A percentile compares a stretch with the other conserved stretches of the same genome.
phyloP scores from a whole-genome alignment of 37 sponge, comb jelly and placozoan genomes.

The Cladorhizidae sp. region DNA sequence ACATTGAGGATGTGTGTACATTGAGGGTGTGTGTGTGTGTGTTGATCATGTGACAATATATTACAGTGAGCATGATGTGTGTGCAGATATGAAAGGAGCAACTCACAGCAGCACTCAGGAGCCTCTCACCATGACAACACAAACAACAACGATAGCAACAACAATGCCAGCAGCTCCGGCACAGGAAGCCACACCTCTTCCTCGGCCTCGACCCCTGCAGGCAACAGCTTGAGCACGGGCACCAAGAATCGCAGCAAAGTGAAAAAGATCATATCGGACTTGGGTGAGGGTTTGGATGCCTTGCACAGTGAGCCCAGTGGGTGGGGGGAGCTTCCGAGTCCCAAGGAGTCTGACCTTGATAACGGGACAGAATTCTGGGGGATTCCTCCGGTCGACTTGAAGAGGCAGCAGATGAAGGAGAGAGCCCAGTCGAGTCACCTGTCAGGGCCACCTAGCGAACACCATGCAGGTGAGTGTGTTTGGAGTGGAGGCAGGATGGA shows the following conservation, averaged over 20 bases:
- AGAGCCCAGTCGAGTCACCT: background rate
- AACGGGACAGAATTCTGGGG: constrained; percentile 81
- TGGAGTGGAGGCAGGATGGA: too few relatives aligned
- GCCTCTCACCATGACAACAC: background rate
- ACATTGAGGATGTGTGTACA: too few relatives aligned
- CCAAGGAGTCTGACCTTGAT: constrained; percentile 52
- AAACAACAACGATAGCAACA: background rate
- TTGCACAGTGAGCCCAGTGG: constrained; percentile 69
- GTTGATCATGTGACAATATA: too few relatives aligned
- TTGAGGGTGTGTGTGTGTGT: too few relatives aligned
- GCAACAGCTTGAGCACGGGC: background rate
- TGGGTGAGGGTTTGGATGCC: constrained; percentile 48
- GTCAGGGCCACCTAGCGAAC: background rate
- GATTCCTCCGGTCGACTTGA: constrained; percentile 40
- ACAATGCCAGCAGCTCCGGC: background rate
- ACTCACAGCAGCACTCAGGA: background rate
- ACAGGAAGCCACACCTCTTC: background rate
- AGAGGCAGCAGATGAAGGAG: background rate
- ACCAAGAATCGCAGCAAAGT: background rate
- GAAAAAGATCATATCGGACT: constrained; percentile 25
- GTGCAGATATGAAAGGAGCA: background rate
- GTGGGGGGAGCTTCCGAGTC: constrained; percentile 82
- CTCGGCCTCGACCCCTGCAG: background rate
- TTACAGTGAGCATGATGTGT: background rate
- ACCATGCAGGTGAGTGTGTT: too few relatives aligned